Conservation (phyloP, 2,888 invertebrate genomes). For the Pollenia labialis region DNA sequence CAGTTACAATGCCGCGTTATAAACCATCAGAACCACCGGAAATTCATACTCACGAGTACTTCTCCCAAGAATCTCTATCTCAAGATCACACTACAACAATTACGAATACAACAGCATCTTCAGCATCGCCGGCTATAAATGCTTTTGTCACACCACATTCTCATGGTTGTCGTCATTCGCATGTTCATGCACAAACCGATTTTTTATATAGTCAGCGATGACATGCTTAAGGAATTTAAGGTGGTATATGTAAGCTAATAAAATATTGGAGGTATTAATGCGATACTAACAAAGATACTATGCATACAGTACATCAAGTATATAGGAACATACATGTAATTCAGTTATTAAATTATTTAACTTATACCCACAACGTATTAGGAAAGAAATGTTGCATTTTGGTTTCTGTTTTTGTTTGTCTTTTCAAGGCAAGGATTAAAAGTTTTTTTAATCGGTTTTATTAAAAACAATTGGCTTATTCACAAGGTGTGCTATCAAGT, state of each 20-base stretch:
- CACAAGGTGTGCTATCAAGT: no score
- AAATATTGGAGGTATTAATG: neutral
- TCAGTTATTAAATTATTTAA: no score
- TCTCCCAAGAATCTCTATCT: constrained; percentile 68
- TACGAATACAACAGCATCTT: constrained; percentile 59
- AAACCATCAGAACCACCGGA: constrained; percentile 65
- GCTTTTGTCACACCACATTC: constrained; percentile 51
- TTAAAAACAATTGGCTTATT: no score
- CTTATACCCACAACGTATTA: no score
- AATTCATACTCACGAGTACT: constrained; percentile 71
- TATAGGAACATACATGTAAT: no score
- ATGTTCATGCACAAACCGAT: constrained; percentile 79
- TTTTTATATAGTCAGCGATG: constrained; percentile 76
- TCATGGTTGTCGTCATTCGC: constrained; percentile 75
- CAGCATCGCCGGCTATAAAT: constrained; percentile 30
- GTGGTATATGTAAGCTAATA: neutral
- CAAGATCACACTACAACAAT: constrained; percentile 58
- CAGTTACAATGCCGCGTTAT: constrained; percentile 54
- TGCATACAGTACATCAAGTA: neutral
- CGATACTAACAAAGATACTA: neutral
- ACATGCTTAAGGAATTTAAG: constrained; percentile 65
- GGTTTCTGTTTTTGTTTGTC: no score
- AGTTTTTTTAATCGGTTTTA: no score
- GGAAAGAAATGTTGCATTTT: no score
- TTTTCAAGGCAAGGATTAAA: no score